Evolutionary conservation across 1,140 invertebrate species (phyloP).

Genomic region (Drosophila bifasciata): DNA sequence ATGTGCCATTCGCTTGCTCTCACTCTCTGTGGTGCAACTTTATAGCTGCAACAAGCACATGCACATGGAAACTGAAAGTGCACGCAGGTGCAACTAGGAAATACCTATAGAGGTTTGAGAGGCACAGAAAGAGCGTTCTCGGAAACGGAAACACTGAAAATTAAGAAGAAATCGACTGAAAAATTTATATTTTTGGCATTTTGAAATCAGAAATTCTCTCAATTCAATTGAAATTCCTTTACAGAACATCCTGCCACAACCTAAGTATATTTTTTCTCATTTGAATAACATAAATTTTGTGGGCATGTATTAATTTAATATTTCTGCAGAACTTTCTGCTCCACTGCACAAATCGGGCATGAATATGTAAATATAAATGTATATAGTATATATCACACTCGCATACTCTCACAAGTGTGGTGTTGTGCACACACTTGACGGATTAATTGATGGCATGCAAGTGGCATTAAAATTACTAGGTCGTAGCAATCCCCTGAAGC

Average conservation of each 20-base stretch:
- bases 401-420: slow-evolving; percentile 7
- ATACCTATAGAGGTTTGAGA: slow-evolving; percentile 5
- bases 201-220: too few relatives aligned
- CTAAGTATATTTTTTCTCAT: slow-evolving; percentile 1
- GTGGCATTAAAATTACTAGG: slow-evolving; percentile 46
- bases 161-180: not conserved
- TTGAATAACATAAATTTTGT: slow-evolving; percentile 10
- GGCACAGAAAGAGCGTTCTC: not conserved
- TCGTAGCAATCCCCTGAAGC: slow-evolving; percentile 14
- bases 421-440: slow-evolving; percentile 50
- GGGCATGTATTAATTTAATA: slow-evolving; percentile 60
- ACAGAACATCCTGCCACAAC: slow-evolving; percentile 4
- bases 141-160: not conserved
- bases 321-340: slow-evolving; percentile 55
- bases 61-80: slow-evolving; percentile 13
- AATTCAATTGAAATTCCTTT: not conserved
- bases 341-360: slow-evolving; percentile 56
- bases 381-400: slow-evolving; percentile 34
- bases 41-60: slow-evolving; percentile 20
- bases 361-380: slow-evolving; percentile 50
- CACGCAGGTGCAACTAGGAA: slow-evolving; percentile 48
- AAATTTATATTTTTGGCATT: too few relatives aligned
- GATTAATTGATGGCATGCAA: slow-evolving; percentile 68
- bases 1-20: slow-evolving; percentile 51
- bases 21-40: slow-evolving; percentile 40